Evolutionary conservation across 2,888 invertebrate genomes (phyloP).

Genomic region (Pheosia tremula): DNA sequence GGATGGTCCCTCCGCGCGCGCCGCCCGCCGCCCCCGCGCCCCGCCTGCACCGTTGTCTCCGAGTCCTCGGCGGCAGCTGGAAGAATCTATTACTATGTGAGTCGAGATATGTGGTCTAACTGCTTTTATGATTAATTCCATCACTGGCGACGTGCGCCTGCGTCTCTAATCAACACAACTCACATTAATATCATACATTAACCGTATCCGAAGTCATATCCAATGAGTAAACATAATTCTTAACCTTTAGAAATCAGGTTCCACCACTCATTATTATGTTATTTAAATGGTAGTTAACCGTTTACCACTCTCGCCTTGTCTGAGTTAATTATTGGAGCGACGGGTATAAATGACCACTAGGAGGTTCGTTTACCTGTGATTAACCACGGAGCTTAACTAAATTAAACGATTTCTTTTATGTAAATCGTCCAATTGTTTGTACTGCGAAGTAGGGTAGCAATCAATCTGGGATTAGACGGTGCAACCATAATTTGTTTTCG

Average conservation of each 20-base stretch:
- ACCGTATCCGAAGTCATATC: conserved; percentile 54
- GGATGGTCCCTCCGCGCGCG: conserved; percentile 66
- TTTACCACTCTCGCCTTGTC: conserved; percentile 62
- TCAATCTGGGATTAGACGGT: conserved; percentile 56
- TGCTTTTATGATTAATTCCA: conserved; percentile 32
- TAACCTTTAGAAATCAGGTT: conserved; percentile 67
- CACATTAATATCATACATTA: conserved; percentile 58
- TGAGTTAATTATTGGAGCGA: conserved; percentile 73
- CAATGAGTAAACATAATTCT: conserved; percentile 52
- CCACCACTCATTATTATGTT: conserved; percentile 61
- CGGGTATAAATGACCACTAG: conserved; percentile 75
- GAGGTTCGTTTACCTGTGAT: conserved; percentile 69
- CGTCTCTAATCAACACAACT: conserved; percentile 22
- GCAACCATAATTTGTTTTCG: conserved; percentile 47
- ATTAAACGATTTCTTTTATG: conserved; percentile 80
- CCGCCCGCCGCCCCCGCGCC: conserved; percentile 73
- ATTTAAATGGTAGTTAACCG: conserved; percentile 71
- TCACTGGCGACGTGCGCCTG: conserved; percentile 15
- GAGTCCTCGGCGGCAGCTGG: conserved; percentile 91
- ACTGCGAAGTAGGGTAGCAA: conserved; percentile 48
- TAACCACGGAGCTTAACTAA: conserved; percentile 73
- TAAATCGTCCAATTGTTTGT: conserved; percentile 75
- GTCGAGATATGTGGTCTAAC: conserved; percentile 68
- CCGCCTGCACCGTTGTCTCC: conserved; percentile 88
- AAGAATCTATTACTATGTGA: conserved; percentile 91